A percentile compares a stretch with the other conserved stretches of the same genome.
Evolutionary conservation across 2,888 invertebrate genomes (phyloP).

Genomic region (Tuta absoluta): DNA sequence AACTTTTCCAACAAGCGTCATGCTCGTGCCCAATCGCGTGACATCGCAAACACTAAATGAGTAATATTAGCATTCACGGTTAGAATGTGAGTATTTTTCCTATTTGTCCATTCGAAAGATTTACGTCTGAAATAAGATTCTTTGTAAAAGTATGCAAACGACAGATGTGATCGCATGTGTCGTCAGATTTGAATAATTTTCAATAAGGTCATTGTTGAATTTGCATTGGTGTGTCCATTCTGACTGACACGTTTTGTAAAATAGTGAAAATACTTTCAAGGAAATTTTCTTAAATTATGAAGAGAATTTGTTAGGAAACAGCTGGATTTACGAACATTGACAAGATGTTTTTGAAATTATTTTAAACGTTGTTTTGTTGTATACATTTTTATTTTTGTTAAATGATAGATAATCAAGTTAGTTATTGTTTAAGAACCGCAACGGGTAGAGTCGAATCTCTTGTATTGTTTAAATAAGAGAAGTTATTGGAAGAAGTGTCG

Average conservation of each 20-base stretch:
- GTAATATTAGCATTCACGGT: neutral
- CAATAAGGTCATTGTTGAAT: neutral
- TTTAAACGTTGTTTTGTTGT: no score
- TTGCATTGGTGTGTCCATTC: neutral
- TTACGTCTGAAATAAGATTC: no score
- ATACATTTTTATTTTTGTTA: no score
- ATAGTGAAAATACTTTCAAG: no score
- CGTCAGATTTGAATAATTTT: neutral
- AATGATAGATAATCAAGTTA: no score
- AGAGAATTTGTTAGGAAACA: no score
- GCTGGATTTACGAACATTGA: no score
- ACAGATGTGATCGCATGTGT: neutral
- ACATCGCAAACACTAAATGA: neutral
- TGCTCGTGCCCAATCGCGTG: conserved; percentile 3
- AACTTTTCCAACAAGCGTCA: neutral
- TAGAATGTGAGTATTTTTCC: neutral
- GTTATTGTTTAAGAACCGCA: no score
- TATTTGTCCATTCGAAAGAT: neutral
- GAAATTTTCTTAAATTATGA: no score
- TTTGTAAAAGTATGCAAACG: neutral
- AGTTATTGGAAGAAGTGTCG: neutral
- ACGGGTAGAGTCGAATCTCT: neutral
- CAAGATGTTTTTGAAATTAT: no score
- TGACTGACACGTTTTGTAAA: no score
- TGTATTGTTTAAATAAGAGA: neutral